These are phyloP conservation scores for Drosophila niveifrons DNA, from an alignment of 2,888 invertebrate species.

Conservation along the genomic window DNA sequence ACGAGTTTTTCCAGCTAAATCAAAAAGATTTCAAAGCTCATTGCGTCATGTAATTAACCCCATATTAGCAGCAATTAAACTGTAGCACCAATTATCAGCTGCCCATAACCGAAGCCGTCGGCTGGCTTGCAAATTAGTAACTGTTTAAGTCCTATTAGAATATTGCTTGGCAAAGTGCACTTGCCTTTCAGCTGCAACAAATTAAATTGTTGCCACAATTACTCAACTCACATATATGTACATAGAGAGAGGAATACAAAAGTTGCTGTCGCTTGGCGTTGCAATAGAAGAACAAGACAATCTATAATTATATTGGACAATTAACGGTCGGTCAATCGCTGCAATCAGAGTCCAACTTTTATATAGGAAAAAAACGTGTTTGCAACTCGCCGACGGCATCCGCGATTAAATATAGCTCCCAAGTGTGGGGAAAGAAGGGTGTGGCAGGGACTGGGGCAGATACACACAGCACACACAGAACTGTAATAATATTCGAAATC, in stretches of 20 bases:
- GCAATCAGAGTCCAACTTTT: conserved; percentile 1
- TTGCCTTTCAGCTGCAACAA: conserved; percentile 5
- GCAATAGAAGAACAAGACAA: conserved; percentile 22
- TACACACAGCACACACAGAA: background rate
- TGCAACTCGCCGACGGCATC: conserved; percentile 59
- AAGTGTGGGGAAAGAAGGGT: background rate
- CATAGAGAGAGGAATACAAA: background rate
- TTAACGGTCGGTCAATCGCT: conserved; percentile 46
- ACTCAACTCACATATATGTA: conserved; percentile 3
- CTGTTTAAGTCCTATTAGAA: conserved; percentile 8
- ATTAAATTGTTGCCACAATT: conserved; percentile 32
- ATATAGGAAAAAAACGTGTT: conserved; percentile 52
- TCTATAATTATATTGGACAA: conserved; percentile 60
- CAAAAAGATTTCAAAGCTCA: background rate
- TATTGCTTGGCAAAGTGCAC: background rate
- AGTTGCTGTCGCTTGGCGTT: conserved; percentile 1
- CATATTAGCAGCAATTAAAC: conserved; percentile 14
- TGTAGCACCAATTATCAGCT: background rate
- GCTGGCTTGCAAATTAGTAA: conserved; percentile 18
- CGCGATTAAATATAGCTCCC: conserved; percentile 50
- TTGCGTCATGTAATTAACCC: background rate
- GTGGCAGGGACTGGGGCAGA: background rate
- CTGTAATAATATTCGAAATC: conserved; percentile 22
- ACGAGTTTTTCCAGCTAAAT: background rate
- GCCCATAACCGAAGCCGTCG: conserved; percentile 10